A percentile compares a stretch with the other conserved stretches of the same genome.
These are phyloP conservation scores for Julus scandinavius DNA, from an alignment of 2,888 invertebrate species.

Conservation along the genomic window DNA sequence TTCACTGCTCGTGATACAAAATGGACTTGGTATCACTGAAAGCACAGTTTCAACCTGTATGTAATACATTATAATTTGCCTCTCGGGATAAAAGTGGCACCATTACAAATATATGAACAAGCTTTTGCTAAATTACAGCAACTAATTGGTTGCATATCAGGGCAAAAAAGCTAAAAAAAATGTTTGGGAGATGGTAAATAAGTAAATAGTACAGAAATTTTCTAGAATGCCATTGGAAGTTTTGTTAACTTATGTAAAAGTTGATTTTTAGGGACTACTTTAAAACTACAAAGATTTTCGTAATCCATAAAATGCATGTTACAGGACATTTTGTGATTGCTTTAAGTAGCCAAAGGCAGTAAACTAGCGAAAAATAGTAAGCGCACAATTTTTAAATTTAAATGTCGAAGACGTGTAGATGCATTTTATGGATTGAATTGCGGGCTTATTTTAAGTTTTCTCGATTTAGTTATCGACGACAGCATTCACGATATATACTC, in stretches of 20 bases:
- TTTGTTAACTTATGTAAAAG: background rate
- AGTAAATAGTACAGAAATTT: background rate
- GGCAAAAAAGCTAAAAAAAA: background rate
- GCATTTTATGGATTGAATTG: background rate
- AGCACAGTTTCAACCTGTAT: background rate
- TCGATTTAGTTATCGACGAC: background rate
- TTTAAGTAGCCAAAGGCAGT: background rate
- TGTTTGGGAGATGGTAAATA: background rate
- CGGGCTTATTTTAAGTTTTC: background rate
- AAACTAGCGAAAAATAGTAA: background rate
- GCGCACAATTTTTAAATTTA: background rate
- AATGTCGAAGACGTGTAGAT: background rate
- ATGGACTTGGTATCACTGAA: background rate
- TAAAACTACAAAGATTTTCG: background rate
- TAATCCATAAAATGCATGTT: background rate
- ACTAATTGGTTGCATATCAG: slow-evolving; percentile 11
- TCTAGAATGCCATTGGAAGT: background rate
- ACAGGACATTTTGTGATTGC: background rate
- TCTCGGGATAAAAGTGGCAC: background rate
- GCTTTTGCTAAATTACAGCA: background rate
- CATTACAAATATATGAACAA: background rate
- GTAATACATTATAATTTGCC: background rate
- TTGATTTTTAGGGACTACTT: background rate
- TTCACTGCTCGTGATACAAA: slow-evolving; percentile 12
- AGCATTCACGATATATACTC: background rate